These are phyloP conservation scores for Pleuronectes platessa DNA, from an alignment of 2,113 vertebrate genomes.

Conservation along the genomic window DNA sequence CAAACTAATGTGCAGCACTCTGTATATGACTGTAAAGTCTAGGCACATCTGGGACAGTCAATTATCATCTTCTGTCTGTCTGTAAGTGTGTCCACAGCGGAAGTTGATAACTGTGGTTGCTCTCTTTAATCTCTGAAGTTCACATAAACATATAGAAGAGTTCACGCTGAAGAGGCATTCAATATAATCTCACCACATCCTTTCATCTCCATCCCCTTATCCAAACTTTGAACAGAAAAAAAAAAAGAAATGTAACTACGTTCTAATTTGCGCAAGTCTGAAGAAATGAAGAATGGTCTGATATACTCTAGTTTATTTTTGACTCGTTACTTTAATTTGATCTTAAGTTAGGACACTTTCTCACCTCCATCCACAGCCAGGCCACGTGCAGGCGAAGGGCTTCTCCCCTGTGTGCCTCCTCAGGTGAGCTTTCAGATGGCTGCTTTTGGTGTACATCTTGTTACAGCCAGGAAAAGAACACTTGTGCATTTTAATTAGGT, in stretches of 20 bases:
- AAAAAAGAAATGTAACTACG: too few species aligned
- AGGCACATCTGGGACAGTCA: not conserved
- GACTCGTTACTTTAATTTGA: not conserved
- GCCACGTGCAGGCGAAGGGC: constrained; percentile 98
- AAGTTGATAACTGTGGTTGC: constrained; percentile 29
- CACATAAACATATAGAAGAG: constrained; percentile 6
- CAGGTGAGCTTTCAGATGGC: constrained; percentile 97
- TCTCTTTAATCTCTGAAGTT: constrained; percentile 3
- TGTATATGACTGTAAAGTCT: not conserved
- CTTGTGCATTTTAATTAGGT: constrained; percentile 99
- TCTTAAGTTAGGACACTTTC: constrained; percentile 52
- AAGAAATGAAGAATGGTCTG: not conserved
- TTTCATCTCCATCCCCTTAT: not conserved
- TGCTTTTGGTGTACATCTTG: constrained; percentile 99
- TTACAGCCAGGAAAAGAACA: constrained; percentile 96
- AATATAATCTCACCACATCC: not conserved
- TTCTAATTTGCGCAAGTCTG: not conserved
- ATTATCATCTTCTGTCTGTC: constrained; percentile 3
- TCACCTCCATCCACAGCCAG: constrained; percentile 98
- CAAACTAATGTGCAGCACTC: not conserved
- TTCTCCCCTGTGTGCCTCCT: constrained; percentile 98
- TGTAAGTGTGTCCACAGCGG: not conserved
- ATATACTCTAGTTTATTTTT: not conserved
- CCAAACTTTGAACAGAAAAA: not conserved
- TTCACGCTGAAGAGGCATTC: not conserved